phyloP scores from a whole-genome alignment of 2,888 invertebrate genomes.

The Baronia brevicornis region DNA sequence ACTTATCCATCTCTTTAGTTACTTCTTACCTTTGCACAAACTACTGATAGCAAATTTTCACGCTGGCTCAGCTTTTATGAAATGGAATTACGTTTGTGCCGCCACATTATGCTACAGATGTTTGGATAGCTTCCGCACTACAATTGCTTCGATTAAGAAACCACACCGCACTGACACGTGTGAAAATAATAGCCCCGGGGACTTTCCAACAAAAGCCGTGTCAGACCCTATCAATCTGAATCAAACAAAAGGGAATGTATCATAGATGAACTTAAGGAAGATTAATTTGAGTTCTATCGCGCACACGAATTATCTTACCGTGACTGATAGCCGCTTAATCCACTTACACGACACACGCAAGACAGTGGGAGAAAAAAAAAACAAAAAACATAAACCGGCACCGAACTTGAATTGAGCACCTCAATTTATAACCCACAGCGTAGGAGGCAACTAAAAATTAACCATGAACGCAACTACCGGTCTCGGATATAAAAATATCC shows the following conservation, averaged over 20 bases:
- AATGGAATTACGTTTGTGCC: constrained; percentile 28
- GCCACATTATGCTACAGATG: constrained; percentile 38
- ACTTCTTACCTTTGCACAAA: no score
- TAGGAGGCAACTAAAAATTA: constrained; percentile 68
- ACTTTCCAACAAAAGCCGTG: constrained; percentile 24
- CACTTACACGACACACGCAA: constrained; percentile 44
- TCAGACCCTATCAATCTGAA: constrained; percentile 26
- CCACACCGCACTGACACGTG: constrained; percentile 14
- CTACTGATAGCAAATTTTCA: constrained; percentile 34
- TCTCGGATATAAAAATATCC: constrained; percentile 47
- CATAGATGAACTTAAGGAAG: constrained; percentile 23
- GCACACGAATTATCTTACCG: constrained; percentile 33
- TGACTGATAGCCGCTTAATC: constrained; percentile 52
- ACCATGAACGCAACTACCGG: constrained; percentile 56
- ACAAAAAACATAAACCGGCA: constrained; percentile 22
- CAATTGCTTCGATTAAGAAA: constrained; percentile 5
- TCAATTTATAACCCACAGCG: constrained; percentile 59
- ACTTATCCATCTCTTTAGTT: no score
- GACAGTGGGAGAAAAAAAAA: constrained; percentile 24
- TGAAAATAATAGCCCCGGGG: constrained; percentile 17
- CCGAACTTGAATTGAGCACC: constrained; percentile 36
- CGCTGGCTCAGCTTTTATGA: constrained; percentile 30
- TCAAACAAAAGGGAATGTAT: constrained; percentile 27
- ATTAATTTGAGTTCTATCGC: constrained; percentile 28
- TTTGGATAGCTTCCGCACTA: constrained; percentile 40